A percentile compares a stretch with the other conserved stretches of the same genome.
phyloP scores from a whole-genome alignment of 1,140 invertebrate species.

The Tribolium castaneum region DNA sequence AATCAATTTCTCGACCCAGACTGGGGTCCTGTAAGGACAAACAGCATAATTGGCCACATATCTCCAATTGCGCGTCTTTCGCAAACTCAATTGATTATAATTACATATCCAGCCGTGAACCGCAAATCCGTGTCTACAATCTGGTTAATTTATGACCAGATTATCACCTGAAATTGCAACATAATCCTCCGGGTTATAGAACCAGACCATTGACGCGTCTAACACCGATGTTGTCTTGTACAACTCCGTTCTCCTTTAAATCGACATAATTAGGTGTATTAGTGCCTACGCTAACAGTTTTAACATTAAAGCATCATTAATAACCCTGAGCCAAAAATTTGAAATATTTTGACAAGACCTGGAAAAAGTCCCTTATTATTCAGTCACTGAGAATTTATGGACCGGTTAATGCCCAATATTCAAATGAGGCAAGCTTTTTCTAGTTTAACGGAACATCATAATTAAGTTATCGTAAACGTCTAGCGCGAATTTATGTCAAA shows the following conservation, averaged over 20 bases:
- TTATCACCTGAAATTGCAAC: conserved; percentile 5
- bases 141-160: conserved; percentile 1
- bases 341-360: neutral
- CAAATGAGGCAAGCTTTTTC: conserved; percentile 1
- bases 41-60: neutral
- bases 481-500: conserved; percentile 6
- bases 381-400: conserved; percentile 9
- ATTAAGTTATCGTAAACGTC: conserved; percentile 33
- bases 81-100: neutral
- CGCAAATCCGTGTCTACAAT: neutral
- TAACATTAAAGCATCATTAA: conserved; percentile 23
- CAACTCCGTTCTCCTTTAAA: neutral
- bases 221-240: neutral
- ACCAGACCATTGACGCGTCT: neutral
- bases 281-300: conserved; percentile 27
- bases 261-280: conserved; percentile 25
- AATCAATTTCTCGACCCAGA: neutral
- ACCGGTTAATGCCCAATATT: conserved; percentile 11
- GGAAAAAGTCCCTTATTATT: conserved; percentile 2
- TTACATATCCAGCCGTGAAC: neutral
- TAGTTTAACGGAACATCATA: conserved; percentile 4
- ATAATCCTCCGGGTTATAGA: conserved; percentile 2
- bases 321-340: neutral
- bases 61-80: neutral
- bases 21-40: neutral